Evolutionary conservation across 2,888 invertebrate genomes (phyloP).

Genomic region (Dinocampus coccinellae): DNA sequence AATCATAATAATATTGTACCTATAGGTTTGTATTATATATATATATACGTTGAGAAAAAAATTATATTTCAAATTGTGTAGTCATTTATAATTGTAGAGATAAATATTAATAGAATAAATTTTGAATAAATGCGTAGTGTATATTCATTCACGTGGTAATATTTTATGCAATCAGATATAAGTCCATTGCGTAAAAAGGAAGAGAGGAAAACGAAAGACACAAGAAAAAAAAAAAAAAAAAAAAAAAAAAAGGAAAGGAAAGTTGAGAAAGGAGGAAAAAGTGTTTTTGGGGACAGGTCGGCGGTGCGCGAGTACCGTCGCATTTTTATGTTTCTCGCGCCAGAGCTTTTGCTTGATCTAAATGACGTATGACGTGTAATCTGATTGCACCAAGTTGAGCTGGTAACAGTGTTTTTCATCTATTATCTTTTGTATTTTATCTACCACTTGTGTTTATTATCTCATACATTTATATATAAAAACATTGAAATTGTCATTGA

Average conservation of each 20-base stretch:
- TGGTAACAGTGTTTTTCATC: constrained; percentile 34
- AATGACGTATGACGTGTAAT: constrained; percentile 36
- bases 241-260: constrained; percentile 10
- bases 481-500: constrained; percentile 12
- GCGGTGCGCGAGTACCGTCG: constrained; percentile 14
- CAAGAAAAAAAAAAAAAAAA: constrained; percentile 12
- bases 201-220: constrained; percentile 8
- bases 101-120: background rate
- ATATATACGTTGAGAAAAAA: too few relatives aligned
- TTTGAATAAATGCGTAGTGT: background rate
- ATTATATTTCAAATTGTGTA: background rate
- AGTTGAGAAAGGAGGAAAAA: constrained; percentile 24
- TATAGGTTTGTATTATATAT: too few relatives aligned
- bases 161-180: background rate
- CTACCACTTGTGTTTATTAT: background rate
- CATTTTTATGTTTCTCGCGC: background rate
- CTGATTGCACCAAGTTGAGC: constrained; percentile 36
- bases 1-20: too few relatives aligned
- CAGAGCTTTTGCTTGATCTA: constrained; percentile 15
- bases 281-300: constrained; percentile 4
- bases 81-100: background rate
- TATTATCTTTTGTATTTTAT: constrained; percentile 16
- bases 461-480: background rate
- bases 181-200: background rate
- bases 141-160: background rate